phyloP scores from a whole-genome alignment of 2,113 vertebrate species.

The Pterocles orientalis region DNA sequence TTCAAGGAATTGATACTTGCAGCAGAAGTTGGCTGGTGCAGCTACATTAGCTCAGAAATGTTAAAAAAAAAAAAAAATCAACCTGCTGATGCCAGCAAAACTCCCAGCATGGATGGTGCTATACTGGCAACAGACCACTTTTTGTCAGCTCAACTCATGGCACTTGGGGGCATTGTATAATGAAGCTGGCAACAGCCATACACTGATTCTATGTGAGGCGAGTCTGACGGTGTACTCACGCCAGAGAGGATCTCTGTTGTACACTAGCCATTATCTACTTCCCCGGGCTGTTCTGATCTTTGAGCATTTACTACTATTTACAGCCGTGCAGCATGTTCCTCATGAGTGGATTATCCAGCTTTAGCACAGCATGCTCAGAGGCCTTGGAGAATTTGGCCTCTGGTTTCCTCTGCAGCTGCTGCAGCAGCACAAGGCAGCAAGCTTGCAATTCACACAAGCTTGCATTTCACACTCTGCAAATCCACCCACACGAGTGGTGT shows the following conservation, averaged over 20 bases:
- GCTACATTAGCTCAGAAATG: neutral
- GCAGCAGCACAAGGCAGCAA: neutral
- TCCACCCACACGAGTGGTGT: neutral
- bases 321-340: neutral
- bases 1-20: neutral
- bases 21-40: neutral
- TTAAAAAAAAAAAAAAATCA: neutral
- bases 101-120: neutral
- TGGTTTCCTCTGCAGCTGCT: neutral
- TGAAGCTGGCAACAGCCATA: neutral
- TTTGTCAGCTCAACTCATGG: neutral
- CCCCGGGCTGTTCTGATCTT: neutral
- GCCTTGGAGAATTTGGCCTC: neutral
- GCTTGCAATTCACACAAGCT: no score
- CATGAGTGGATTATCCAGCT: neutral
- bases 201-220: rapidly evolving
- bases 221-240: neutral
- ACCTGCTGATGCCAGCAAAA: neutral
- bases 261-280: neutral
- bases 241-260: neutral
- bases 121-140: neutral
- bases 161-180: neutral
- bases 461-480: neutral
- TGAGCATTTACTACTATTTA: neutral
- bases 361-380: neutral